Evolutionary conservation across 2,888 invertebrate genomes (phyloP).

Genomic region (Stictocephala bisonia): DNA sequence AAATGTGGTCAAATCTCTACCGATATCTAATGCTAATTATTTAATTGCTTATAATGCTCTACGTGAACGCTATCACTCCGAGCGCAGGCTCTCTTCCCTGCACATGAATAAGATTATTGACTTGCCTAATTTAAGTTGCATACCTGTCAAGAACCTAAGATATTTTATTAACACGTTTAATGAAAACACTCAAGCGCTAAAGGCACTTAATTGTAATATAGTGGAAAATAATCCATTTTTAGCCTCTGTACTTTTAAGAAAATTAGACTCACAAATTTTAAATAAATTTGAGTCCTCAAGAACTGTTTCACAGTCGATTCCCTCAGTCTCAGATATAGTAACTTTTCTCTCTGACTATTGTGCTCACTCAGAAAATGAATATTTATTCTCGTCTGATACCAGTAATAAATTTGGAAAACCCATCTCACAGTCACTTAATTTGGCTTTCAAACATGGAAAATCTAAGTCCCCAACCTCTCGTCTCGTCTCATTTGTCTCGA

Average conservation of each 20-base stretch:
- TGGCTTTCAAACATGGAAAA: background rate
- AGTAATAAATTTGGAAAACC: background rate
- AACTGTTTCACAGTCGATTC: background rate
- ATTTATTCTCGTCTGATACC: background rate
- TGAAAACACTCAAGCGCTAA: background rate
- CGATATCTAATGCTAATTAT: no score
- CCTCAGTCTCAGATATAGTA: background rate
- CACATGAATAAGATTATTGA: conserved; percentile 1
- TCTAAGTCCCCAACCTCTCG: background rate
- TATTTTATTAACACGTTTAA: background rate
- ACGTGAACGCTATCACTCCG: no score
- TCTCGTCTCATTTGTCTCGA: background rate
- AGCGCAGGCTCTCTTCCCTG: no score
- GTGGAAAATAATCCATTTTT: conserved; percentile 1
- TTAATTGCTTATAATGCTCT: no score
- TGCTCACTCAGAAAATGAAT: background rate
- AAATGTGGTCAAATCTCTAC: no score
- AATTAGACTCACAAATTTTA: background rate
- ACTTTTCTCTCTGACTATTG: background rate
- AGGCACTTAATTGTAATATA: background rate
- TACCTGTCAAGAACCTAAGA: background rate
- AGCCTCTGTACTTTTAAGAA: background rate
- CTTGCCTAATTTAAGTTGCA: background rate
- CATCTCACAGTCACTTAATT: background rate
- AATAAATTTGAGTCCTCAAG: background rate